These are phyloP conservation scores for Coregonus clupeaformis DNA, from an alignment of 2,113 vertebrate species.

Conservation along the genomic window DNA sequence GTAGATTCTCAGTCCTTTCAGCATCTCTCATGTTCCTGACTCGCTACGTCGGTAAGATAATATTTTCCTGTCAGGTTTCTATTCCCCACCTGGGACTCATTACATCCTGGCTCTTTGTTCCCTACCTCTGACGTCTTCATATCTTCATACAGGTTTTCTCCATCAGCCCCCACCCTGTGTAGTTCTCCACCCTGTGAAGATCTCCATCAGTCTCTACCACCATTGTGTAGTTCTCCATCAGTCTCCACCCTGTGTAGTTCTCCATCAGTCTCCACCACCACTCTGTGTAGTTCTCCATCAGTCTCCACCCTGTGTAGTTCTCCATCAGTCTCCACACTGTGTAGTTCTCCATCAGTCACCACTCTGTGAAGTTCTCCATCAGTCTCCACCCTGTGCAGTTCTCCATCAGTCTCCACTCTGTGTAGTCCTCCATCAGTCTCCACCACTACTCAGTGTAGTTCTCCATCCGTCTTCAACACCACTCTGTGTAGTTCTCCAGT, in stretches of 20 bases:
- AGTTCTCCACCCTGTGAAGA: slow-evolving; percentile 10
- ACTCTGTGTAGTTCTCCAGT: too few species aligned
- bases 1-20: neutral
- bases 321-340: too few species aligned
- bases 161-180: slow-evolving; percentile 5
- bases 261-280: slow-evolving; percentile 23
- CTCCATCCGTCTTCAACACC: too few species aligned
- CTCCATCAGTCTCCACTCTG: too few species aligned
- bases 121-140: neutral
- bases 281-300: neutral
- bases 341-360: too few species aligned
- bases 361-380: too few species aligned
- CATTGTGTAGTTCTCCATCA: neutral
- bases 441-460: too few species aligned
- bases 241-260: slow-evolving; percentile 13
- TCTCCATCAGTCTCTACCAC: neutral
- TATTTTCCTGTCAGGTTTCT: neutral
- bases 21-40: neutral
- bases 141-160: neutral
- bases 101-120: neutral
- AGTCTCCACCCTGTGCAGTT: too few species aligned
- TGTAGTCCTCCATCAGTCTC: too few species aligned
- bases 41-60: neutral
- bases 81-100: slow-evolving; percentile 12
- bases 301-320: too few species aligned